A percentile compares a stretch with the other conserved stretches of the same genome.
phyloP scores from a whole-genome alignment of 2,888 invertebrate species.

The Acrobeloides nanus region DNA sequence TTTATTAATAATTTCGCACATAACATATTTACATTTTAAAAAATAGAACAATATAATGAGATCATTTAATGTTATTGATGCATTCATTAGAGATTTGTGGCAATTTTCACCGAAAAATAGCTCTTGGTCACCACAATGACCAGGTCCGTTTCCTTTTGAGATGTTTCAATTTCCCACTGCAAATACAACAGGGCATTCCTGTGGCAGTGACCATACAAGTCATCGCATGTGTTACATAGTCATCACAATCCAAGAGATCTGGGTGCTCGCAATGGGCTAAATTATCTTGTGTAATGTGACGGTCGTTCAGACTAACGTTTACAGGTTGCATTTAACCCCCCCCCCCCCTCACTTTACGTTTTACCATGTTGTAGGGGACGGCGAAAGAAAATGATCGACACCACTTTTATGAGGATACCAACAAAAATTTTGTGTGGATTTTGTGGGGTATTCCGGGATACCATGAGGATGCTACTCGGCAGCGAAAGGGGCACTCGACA shows the following conservation, averaged over 20 bases:
- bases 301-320: neutral
- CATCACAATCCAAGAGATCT: slow-evolving; percentile 44
- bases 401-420: neutral
- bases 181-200: slow-evolving; percentile 52
- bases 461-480: too few relatives aligned
- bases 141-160: slow-evolving; percentile 11
- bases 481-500: too few relatives aligned
- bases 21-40: too few relatives aligned
- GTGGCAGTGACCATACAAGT: slow-evolving; percentile 50
- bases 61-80: too few relatives aligned
- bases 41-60: too few relatives aligned
- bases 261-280: slow-evolving; percentile 48
- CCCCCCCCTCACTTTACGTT: too few relatives aligned
- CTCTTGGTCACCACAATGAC: slow-evolving; percentile 12
- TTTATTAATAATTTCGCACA: too few relatives aligned
- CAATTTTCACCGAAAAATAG: too few relatives aligned
- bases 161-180: slow-evolving; percentile 35
- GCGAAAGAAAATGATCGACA: too few relatives aligned
- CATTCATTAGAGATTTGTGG: too few relatives aligned
- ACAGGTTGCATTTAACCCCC: neutral
- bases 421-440: neutral
- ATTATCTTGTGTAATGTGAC: slow-evolving; percentile 9
- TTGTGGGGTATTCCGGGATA: too few relatives aligned
- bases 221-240: slow-evolving; percentile 48
- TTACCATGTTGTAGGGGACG: too few relatives aligned